These are phyloP conservation scores for Tinamus guttatus DNA, from an alignment of 2,113 vertebrate genomes.

Conservation along the genomic window DNA sequence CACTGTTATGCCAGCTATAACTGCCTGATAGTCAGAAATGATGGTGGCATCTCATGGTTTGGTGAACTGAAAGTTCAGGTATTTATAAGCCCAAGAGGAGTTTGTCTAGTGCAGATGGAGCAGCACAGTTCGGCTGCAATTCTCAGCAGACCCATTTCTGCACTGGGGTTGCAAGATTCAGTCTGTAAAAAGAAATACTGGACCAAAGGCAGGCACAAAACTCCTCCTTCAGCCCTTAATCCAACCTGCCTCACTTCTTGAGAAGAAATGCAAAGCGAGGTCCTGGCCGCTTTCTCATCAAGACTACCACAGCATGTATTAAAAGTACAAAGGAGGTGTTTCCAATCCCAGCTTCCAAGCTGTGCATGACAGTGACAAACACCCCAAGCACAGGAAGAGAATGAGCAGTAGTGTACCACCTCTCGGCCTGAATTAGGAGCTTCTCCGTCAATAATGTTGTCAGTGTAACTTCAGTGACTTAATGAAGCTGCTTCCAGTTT, in stretches of 20 bases:
- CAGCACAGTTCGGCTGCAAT: rapidly evolving
- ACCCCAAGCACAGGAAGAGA: rapidly evolving
- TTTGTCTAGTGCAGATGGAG: neutral
- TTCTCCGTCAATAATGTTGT: neutral
- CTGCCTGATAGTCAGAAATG: neutral
- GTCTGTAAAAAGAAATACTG: neutral
- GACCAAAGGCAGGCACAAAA: neutral
- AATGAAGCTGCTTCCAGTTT: neutral
- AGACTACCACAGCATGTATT: neutral
- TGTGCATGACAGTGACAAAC: neutral
- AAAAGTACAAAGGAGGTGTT: neutral
- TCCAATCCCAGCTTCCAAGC: neutral
- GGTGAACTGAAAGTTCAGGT: neutral
- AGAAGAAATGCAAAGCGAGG: neutral
- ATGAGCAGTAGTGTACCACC: neutral
- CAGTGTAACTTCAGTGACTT: neutral
- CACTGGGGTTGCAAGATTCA: neutral
- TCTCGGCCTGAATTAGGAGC: neutral
- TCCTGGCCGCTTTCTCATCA: neutral
- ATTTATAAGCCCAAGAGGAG: neutral
- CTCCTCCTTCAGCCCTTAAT: neutral
- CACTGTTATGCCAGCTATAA: neutral
- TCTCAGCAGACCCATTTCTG: neutral
- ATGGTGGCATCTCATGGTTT: neutral
- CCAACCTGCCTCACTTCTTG: neutral